Evolutionary conservation across 1,140 invertebrate species (phyloP).

Genomic region (Tetramorium simillimum): DNA sequence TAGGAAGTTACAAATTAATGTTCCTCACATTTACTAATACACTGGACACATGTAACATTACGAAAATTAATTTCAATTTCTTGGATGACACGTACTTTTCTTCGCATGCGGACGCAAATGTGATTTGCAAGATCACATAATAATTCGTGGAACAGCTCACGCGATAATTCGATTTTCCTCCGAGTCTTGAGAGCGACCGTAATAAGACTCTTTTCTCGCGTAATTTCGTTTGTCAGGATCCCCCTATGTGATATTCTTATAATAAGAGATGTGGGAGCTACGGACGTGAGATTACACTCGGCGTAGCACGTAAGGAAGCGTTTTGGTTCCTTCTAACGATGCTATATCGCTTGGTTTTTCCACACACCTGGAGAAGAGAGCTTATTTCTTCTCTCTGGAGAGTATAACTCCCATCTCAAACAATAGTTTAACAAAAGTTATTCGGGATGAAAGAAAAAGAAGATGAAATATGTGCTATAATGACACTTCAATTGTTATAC

Average conservation of each 20-base stretch:
- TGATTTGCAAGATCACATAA: constrained; percentile 24
- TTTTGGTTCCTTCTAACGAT: constrained; percentile 35
- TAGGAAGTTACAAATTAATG: neutral
- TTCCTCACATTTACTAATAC: neutral
- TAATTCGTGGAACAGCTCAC: neutral
- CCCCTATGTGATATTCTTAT: constrained; percentile 16
- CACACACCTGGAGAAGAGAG: neutral
- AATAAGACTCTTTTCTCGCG: constrained; percentile 15
- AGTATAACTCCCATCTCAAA: neutral
- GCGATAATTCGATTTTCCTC: constrained; percentile 17
- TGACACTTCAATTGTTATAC: neutral
- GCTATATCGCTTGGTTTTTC: constrained; percentile 29
- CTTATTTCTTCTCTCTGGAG: constrained; percentile 5
- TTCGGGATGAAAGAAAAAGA: neutral
- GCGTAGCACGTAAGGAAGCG: constrained; percentile 16
- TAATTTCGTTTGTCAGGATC: constrained; percentile 28
- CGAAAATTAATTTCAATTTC: neutral
- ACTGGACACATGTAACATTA: no score
- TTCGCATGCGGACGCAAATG: neutral
- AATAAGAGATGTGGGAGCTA: constrained; percentile 26
- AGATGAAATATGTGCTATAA: neutral
- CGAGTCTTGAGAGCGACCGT: neutral
- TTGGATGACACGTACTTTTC: neutral
- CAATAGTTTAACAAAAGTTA: neutral
- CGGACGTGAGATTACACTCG: constrained; percentile 19